Evolutionary conservation across 2,113 vertebrate species (phyloP).

Genomic region (Ictalurus furcatus): DNA sequence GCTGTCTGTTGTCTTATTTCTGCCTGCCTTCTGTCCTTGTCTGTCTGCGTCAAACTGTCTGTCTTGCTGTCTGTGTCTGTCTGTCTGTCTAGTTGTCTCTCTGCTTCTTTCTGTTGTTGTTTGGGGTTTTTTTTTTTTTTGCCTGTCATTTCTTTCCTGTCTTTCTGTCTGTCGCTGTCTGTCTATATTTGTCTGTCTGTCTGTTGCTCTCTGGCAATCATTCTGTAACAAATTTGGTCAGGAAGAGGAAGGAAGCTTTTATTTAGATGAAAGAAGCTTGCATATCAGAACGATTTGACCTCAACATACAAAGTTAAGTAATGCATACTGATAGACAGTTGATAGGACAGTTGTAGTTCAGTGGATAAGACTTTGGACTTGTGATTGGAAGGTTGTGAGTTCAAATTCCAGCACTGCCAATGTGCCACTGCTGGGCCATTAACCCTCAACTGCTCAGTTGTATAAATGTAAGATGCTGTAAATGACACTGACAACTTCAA

Average conservation of each 20-base stretch:
- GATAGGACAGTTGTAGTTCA: background rate
- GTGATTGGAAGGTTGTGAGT: too few species aligned
- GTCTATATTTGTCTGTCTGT: background rate
- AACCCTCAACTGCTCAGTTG: too few species aligned
- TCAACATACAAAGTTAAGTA: background rate
- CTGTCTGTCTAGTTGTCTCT: background rate
- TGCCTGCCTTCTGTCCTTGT: background rate
- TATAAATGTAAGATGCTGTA: too few species aligned
- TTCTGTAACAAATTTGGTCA: background rate
- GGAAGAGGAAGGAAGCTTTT: too few species aligned
- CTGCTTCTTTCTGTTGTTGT: background rate
- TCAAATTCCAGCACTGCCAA: too few species aligned
- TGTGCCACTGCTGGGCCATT: too few species aligned
- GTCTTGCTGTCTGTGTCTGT: background rate
- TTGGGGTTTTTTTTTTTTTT: background rate
- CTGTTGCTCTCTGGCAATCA: background rate
- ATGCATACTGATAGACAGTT: background rate
- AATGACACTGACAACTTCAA: background rate
- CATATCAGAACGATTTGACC: background rate
- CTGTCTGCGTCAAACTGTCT: background rate
- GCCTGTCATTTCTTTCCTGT: background rate
- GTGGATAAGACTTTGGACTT: too few species aligned
- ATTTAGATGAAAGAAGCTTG: background rate
- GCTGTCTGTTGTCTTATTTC: background rate
- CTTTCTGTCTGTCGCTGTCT: background rate